Conservation (phyloP, 2,113 vertebrate species). For the Puntigrus tetrazona region DNA sequence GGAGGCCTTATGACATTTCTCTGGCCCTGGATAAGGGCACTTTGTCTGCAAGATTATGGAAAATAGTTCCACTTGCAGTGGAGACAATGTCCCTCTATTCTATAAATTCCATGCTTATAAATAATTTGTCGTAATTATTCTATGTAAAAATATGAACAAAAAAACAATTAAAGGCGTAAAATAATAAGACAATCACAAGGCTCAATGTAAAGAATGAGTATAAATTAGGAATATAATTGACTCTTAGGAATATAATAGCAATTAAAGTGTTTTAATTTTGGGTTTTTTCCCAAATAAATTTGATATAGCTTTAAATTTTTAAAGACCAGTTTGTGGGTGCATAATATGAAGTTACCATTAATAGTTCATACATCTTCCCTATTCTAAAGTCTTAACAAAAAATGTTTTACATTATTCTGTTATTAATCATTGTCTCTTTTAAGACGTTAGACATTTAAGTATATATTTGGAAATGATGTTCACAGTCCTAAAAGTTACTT, state of each 20-base stretch:
- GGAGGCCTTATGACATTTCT: slow-evolving; percentile 36
- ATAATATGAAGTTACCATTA: too few relatives aligned
- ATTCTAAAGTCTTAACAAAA: too few relatives aligned
- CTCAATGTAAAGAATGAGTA: background rate
- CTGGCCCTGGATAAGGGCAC: slow-evolving; percentile 43
- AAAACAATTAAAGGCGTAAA: background rate
- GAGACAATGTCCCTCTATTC: slow-evolving; percentile 29
- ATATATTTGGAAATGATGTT: background rate
- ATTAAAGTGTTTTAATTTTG: too few relatives aligned
- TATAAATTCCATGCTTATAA: background rate
- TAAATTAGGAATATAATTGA: background rate
- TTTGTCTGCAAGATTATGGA: slow-evolving; percentile 33
- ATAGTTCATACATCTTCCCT: too few relatives aligned
- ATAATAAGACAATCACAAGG: background rate
- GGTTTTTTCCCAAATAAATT: too few relatives aligned
- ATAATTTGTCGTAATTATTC: background rate
- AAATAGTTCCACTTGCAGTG: background rate
- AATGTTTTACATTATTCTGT: background rate
- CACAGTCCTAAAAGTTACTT: background rate
- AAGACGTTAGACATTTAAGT: background rate
- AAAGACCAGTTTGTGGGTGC: too few relatives aligned
- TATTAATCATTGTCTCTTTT: background rate
- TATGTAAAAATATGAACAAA: background rate
- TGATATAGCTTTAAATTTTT: too few relatives aligned
- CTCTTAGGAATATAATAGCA: too few relatives aligned